Percentiles rank a stretch among this genome's conserved stretches.
Evolutionary conservation across 2,797 vertebrate genomes (phyloP).

Genomic region (Cyclura pinguis): DNA sequence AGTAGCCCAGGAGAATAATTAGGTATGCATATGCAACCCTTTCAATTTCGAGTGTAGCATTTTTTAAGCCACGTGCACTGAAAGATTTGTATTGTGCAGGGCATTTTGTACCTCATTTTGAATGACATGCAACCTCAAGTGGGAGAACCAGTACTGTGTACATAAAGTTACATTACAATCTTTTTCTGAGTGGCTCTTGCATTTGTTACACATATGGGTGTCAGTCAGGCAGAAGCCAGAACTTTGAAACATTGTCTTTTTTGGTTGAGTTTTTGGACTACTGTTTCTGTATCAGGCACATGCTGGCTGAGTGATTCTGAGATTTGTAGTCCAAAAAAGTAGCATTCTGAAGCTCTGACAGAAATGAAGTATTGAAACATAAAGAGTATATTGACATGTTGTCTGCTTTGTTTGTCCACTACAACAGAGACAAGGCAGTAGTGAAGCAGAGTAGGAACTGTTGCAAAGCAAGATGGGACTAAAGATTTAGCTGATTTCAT

Average conservation of each 20-base stretch:
- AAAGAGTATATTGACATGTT: background rate
- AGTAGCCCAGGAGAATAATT: background rate
- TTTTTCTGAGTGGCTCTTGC: no score
- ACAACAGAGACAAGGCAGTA: background rate
- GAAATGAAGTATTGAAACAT: background rate
- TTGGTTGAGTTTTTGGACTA: no score
- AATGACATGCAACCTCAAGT: background rate
- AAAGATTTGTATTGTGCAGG: background rate
- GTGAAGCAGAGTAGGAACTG: background rate
- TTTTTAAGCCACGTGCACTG: background rate
- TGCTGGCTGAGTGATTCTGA: no score
- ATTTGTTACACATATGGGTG: background rate
- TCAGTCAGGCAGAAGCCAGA: background rate
- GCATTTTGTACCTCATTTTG: background rate
- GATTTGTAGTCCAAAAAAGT: no score
- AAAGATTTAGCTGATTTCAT: background rate
- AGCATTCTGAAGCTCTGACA: no score
- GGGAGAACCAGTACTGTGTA: background rate
- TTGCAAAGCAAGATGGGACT: background rate
- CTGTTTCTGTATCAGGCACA: no score
- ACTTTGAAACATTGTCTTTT: no score
- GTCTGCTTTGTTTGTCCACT: background rate
- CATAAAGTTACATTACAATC: background rate
- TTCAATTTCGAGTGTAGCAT: background rate
- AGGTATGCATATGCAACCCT: background rate